Percentiles rank a stretch among this genome's conserved stretches.
phyloP scores from a whole-genome alignment of 2,888 invertebrate genomes.

The Agrochola lota region DNA sequence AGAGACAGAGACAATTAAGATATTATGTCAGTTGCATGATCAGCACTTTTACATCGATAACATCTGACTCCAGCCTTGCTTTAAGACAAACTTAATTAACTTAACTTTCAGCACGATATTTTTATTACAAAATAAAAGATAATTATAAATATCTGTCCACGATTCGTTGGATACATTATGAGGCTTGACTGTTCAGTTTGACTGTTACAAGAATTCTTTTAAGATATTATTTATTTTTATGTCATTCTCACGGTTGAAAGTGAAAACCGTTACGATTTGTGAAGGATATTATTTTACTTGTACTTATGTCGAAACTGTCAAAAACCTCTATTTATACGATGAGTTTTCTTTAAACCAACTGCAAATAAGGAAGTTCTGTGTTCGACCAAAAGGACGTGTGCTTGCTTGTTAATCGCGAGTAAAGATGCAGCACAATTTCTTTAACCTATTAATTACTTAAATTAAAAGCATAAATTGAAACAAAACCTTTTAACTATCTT shows the following conservation, averaged over 20 bases:
- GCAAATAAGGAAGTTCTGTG: no score
- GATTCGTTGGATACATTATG: background rate
- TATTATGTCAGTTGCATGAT: conserved; percentile 21
- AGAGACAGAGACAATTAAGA: conserved; percentile 34
- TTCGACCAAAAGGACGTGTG: no score
- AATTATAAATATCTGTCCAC: conserved; percentile 6
- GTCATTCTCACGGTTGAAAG: background rate
- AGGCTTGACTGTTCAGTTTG: background rate
- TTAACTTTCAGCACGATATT: conserved; percentile 15
- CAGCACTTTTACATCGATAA: conserved; percentile 28
- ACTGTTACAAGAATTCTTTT: conserved; percentile 6
- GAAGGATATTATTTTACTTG: background rate
- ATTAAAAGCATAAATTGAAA: background rate
- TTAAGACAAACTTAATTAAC: conserved; percentile 34
- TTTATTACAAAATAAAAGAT: conserved; percentile 31
- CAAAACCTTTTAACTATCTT: background rate
- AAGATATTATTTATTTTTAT: conserved; percentile 3
- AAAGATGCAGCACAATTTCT: no score
- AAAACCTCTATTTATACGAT: no score
- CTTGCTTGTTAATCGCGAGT: no score
- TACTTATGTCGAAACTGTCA: no score
- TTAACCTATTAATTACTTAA: background rate
- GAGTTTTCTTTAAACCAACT: no score
- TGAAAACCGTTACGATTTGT: background rate
- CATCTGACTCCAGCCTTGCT: conserved; percentile 16